These are phyloP conservation scores for Trichopria drosophilae DNA, from an alignment of 2,888 invertebrate genomes.

Conservation along the genomic window DNA sequence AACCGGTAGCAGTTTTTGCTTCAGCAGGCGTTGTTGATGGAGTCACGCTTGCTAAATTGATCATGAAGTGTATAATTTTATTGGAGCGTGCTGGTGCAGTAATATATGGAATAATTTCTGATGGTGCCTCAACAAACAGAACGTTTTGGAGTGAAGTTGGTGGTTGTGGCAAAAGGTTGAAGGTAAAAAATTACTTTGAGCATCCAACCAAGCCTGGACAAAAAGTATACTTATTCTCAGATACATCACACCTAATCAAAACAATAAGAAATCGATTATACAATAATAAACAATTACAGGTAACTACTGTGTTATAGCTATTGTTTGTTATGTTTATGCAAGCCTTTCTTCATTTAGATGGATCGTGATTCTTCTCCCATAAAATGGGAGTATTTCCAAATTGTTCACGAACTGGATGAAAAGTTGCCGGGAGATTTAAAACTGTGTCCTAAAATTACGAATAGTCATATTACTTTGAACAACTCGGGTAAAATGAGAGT, in stretches of 20 bases:
- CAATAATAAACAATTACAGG: no score
- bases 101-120: conserved; percentile 34
- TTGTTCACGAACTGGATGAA: no score
- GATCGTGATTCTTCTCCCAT: no score
- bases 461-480: no score
- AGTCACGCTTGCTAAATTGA: conserved; percentile 25
- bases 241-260: conserved; percentile 37
- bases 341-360: no score
- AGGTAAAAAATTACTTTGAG: conserved; percentile 22
- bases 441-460: no score
- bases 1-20: conserved; percentile 36
- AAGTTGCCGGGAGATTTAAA: no score
- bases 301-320: no score
- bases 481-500: no score
- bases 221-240: conserved; percentile 33
- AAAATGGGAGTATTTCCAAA: no score
- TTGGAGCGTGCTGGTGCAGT: conserved; percentile 29
- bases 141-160: conserved; percentile 32
- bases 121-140: conserved; percentile 33
- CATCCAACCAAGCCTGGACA: conserved; percentile 30
- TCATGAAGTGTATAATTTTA: conserved; percentile 32
- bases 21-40: conserved; percentile 28
- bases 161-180: conserved; percentile 17
- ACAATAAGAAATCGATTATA: conserved; percentile 37
- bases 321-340: no score